A percentile compares a stretch with the other conserved stretches of the same genome.
Conservation (phyloP, 2,888 invertebrate genomes). For the Biston stratarius region DNA sequence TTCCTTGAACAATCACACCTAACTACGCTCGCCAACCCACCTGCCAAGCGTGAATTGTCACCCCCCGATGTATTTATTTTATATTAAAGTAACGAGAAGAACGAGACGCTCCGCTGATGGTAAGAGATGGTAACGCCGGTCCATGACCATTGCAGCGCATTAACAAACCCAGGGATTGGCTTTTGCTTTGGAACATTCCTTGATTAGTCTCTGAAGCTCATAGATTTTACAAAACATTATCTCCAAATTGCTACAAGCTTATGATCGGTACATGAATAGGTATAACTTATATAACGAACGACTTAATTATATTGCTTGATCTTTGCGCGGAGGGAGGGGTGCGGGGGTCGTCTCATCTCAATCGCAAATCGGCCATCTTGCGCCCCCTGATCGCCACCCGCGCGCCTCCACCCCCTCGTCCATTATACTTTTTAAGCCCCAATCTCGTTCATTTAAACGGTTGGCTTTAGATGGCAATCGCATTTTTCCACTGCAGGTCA, state of each 20-base stretch:
- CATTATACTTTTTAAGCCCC: constrained; percentile 91
- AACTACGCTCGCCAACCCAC: too few relatives aligned
- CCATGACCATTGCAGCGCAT: too few relatives aligned
- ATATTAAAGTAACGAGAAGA: too few relatives aligned
- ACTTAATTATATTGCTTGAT: constrained; percentile 85
- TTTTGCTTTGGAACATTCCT: too few relatives aligned
- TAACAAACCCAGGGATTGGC: too few relatives aligned
- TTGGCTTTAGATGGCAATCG: constrained; percentile 90
- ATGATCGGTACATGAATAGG: constrained; percentile 53
- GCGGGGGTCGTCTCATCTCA: constrained; percentile 82
- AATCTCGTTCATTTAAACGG: constrained; percentile 90
- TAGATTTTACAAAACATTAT: constrained; percentile 35
- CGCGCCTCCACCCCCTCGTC: constrained; percentile 79
- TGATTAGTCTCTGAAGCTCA: too few relatives aligned
- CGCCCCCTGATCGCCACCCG: constrained; percentile 82
- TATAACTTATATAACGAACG: constrained; percentile 64
- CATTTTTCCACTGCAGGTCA: constrained; percentile 90
- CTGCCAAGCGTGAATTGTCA: too few relatives aligned
- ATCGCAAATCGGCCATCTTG: constrained; percentile 87
- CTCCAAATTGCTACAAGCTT: constrained; percentile 41
- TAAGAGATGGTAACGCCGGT: too few relatives aligned
- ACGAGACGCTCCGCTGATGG: too few relatives aligned
- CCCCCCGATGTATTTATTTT: too few relatives aligned
- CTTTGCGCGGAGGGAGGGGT: constrained; percentile 64
- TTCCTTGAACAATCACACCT: too few relatives aligned